A percentile compares a stretch with the other conserved stretches of the same genome.
These are phyloP conservation scores for Lacanobia wlatinum DNA, from an alignment of 2,888 invertebrate genomes.

Conservation along the genomic window DNA sequence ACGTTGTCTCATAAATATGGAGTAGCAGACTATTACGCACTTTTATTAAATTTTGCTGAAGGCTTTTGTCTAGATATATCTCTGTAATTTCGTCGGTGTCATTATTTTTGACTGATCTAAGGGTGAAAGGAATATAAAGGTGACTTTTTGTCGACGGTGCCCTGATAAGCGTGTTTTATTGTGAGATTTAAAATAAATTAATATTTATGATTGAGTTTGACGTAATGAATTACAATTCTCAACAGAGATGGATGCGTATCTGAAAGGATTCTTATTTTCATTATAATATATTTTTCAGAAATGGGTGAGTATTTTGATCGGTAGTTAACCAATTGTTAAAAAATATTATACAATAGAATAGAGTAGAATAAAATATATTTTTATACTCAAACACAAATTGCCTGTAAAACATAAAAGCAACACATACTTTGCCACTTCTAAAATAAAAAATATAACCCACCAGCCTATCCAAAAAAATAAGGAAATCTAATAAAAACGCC, in stretches of 20 bases:
- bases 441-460: constrained; percentile 7
- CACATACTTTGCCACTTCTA: neutral
- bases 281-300: too few relatives aligned
- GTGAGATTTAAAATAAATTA: constrained; percentile 29
- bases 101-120: constrained; percentile 52
- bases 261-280: neutral
- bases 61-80: constrained; percentile 33
- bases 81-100: constrained; percentile 35
- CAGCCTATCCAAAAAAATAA: constrained; percentile 26
- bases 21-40: constrained; percentile 46
- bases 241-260: constrained; percentile 16
- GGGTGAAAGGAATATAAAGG: constrained; percentile 17
- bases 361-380: too few relatives aligned
- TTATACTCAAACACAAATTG: too few relatives aligned
- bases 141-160: constrained; percentile 32
- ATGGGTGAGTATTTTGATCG: too few relatives aligned
- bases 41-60: constrained; percentile 58
- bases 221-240: constrained; percentile 4
- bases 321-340: too few relatives aligned
- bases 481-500: constrained; percentile 50
- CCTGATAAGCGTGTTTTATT: constrained; percentile 23
- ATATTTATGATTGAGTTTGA: constrained; percentile 19
- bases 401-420: neutral
- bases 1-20: constrained; percentile 64
- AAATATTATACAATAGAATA: too few relatives aligned